Percentiles rank a stretch among this genome's conserved stretches.
These are phyloP conservation scores for Diprion similis DNA, from an alignment of 1,140 invertebrate genomes.

Conservation along the genomic window DNA sequence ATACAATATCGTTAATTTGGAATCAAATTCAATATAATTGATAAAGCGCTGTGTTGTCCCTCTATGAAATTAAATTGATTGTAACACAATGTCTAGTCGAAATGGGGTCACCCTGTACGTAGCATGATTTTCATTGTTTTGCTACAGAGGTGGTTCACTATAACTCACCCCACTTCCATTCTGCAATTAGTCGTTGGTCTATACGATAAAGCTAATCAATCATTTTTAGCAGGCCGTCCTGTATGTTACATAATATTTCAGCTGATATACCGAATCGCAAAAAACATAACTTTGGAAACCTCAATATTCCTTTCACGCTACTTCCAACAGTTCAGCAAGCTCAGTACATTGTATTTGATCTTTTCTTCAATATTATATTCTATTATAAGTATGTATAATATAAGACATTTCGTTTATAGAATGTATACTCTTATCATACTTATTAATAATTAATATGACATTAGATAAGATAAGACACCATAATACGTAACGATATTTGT, in stretches of 20 bases:
- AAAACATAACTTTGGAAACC: neutral
- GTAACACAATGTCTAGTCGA: neutral
- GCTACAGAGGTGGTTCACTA: neutral
- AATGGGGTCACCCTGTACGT: neutral
- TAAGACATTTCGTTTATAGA: slow-evolving; percentile 1
- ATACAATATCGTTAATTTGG: neutral
- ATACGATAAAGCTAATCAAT: neutral
- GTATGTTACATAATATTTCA: neutral
- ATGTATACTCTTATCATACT: slow-evolving; percentile 42
- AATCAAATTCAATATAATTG: neutral
- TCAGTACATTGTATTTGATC: neutral
- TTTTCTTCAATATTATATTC: neutral
- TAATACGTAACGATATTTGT: slow-evolving; percentile 52
- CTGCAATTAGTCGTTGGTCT: neutral
- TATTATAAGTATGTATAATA: neutral
- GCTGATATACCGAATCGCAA: neutral
- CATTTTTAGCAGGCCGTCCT: neutral
- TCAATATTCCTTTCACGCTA: neutral
- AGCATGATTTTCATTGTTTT: neutral
- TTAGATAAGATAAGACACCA: slow-evolving; percentile 55
- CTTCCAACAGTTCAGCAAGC: neutral
- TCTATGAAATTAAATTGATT: neutral
- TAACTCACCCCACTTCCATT: neutral
- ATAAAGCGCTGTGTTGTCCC: neutral
- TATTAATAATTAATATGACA: slow-evolving; percentile 39